Conservation (phyloP, 2,797 vertebrate species). For the Acanthurus lineatus region DNA sequence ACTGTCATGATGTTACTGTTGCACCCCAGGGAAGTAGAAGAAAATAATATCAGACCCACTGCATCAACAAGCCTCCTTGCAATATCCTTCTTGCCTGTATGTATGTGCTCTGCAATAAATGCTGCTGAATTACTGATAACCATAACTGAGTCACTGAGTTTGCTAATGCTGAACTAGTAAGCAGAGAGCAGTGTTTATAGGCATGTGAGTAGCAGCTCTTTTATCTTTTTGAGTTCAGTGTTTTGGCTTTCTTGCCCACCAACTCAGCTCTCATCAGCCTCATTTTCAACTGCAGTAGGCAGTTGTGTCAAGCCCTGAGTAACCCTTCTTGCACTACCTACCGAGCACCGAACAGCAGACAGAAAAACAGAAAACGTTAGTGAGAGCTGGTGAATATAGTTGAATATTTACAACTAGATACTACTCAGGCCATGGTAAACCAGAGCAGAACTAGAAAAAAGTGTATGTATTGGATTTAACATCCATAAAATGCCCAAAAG, state of each 20-base stretch:
- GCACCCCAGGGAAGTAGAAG: not conserved
- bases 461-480: not conserved
- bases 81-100: too few relatives aligned
- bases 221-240: not conserved
- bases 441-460: not conserved
- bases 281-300: not conserved
- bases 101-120: not conserved
- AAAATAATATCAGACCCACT: too few relatives aligned
- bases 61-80: not conserved
- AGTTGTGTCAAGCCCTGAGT: not conserved
- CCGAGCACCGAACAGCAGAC: not conserved
- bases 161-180: slow-evolving; percentile 4
- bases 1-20: slow-evolving; percentile 20
- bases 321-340: not conserved
- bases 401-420: not conserved
- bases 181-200: not conserved
- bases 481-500: not conserved
- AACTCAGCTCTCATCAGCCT: not conserved
- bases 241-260: not conserved
- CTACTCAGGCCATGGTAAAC: not conserved
- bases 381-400: not conserved
- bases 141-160: slow-evolving; percentile 13
- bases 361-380: not conserved
- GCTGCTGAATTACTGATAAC: slow-evolving; percentile 2
- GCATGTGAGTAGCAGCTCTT: not conserved